Base-by-base conservation (phyloP, 2,113 vertebrate species). In the Macquaria australasica region DNA sequence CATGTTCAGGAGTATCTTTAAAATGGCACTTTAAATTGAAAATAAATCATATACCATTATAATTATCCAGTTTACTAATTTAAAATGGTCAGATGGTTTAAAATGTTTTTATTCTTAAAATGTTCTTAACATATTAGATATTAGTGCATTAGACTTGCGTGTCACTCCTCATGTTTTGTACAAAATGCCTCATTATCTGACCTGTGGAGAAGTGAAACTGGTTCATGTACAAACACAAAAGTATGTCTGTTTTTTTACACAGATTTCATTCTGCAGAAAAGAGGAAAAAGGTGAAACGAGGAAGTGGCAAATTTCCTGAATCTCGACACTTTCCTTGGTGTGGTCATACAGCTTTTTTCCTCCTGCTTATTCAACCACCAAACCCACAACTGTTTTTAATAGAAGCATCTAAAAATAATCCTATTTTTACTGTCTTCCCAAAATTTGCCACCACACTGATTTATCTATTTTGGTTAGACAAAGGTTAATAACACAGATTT, bases 281-380 rank as follows among this genome's bases (percentile, higher is more conserved):
- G 64, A 34, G 50, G 74, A 86, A 59, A 73, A 51, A 23, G 0
- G 3, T 43, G 21, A 83, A 81, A 90, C 78, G 58, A 3, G 62
- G 91, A 90, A 89, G 66, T 0, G 12, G 10, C 1, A 74, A 2
- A 77, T 34, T 77, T 87, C 81, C 81, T 71, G 9, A 74, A 15
- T 67, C 34, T 60, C 11, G 8, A 68, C 70, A 84, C 48, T 31
- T 83, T 78, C 20, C 51, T 28, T 2, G 0, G 14, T 81, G 77
- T 58, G 39, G 23, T 74, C 84, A 75, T 18, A 8, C 9, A n/a
- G 37, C 2, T 8, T 6, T 37, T 10, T 18, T 4, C 2, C 0
- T 10, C 7, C 15, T 4, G 25, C 10, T n/a, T 51, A 41, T 14
- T 45, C 6, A 71, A 60, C 56, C 66, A 70, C 18, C 28, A 73